A percentile compares a stretch with the other conserved stretches of the same genome.
Conservation (phyloP, 2,113 vertebrate genomes). For the Rhombomys opimus region DNA sequence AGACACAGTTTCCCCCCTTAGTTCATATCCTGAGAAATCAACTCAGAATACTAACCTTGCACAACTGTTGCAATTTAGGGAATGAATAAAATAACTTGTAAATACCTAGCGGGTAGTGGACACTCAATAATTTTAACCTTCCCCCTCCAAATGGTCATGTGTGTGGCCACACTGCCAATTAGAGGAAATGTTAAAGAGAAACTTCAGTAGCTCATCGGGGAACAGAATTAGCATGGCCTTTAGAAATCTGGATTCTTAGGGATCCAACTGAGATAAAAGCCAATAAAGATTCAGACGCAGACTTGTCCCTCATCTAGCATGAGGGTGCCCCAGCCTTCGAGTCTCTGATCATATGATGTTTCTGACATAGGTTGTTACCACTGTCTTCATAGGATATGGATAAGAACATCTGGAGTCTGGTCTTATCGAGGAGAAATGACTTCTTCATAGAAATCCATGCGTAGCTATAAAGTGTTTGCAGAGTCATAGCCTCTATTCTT, state of each 20-base stretch:
- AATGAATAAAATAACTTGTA: constrained; percentile 1
- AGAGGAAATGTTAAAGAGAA: neutral
- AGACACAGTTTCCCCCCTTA: neutral
- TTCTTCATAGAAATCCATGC: neutral
- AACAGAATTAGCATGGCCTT: neutral
- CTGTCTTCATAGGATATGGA: neutral
- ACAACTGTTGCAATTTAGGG: neutral
- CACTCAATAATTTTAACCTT: neutral
- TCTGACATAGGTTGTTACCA: neutral
- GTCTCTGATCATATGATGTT: neutral
- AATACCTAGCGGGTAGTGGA: neutral
- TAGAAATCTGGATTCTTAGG: constrained; percentile 15
- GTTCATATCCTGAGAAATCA: constrained; percentile 32
- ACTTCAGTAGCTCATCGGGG: constrained; percentile 41
- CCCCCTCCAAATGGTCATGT: neutral
- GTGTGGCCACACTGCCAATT: neutral
- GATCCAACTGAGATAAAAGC: neutral
- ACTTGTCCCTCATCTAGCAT: neutral
- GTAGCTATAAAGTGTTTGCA: neutral
- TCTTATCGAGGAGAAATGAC: constrained; percentile 44
- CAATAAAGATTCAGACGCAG: neutral
- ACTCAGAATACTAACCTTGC: neutral
- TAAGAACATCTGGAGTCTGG: neutral
- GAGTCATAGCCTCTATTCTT: neutral
- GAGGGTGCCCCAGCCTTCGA: neutral